A percentile compares a stretch with the other conserved stretches of the same genome.
Evolutionary conservation across 2,113 vertebrate genomes (phyloP).

Genomic region (Ia io): DNA sequence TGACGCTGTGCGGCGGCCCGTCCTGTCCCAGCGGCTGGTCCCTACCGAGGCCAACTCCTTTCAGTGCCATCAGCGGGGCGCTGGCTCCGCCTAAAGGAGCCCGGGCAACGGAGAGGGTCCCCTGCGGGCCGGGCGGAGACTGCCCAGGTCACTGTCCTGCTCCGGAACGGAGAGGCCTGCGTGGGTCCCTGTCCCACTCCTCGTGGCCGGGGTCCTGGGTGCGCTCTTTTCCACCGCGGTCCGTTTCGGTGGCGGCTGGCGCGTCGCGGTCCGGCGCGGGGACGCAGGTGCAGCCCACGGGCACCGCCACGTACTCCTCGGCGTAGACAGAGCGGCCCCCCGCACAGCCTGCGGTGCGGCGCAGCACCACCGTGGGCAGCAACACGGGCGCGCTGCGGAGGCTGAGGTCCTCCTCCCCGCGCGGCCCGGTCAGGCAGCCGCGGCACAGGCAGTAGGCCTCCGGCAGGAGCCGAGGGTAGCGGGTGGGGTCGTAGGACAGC

Average conservation of each 20-base stretch:
- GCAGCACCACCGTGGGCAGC: slow-evolving; percentile 90
- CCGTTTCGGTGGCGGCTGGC: neutral
- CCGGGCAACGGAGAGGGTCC: neutral
- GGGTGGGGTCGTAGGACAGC: slow-evolving; percentile 87
- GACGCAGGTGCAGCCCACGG: slow-evolving; percentile 95
- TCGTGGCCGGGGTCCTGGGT: neutral
- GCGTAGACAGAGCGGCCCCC: slow-evolving; percentile 90
- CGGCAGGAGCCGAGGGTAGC: slow-evolving; percentile 92
- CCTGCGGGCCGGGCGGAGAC: neutral
- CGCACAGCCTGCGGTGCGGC: slow-evolving; percentile 84
- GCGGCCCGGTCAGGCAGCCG: slow-evolving; percentile 89
- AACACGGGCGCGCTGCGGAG: slow-evolving; percentile 91
- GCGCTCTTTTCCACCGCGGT: neutral
- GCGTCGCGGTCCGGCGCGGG: slow-evolving; percentile 72
- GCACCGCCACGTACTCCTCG: slow-evolving; percentile 90
- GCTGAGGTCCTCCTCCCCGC: slow-evolving; percentile 85
- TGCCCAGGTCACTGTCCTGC: neutral
- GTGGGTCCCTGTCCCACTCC: neutral
- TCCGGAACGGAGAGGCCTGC: neutral
- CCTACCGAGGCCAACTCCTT: neutral
- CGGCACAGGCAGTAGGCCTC: slow-evolving; percentile 96
- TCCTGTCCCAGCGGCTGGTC: neutral
- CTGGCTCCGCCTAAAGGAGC: neutral
- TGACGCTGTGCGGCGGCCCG: no score
- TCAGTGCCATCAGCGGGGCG: neutral